These are phyloP conservation scores for Podarcis raffonei DNA, from an alignment of 2,113 vertebrate species.

Conservation along the genomic window DNA sequence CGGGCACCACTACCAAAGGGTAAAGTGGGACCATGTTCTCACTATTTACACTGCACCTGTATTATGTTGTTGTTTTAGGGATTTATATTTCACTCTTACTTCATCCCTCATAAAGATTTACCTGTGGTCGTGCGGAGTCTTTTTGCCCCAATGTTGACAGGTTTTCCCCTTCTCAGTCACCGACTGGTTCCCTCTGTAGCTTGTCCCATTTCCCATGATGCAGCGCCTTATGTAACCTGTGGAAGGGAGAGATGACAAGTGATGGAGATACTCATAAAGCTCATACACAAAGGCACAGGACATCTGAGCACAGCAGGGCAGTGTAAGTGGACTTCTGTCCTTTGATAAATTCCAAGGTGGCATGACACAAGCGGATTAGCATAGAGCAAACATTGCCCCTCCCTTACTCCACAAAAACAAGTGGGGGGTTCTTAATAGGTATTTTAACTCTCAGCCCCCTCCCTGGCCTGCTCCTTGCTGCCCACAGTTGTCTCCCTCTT, in stretches of 20 bases:
- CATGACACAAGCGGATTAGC: background rate
- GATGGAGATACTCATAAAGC: background rate
- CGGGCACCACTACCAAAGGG: background rate
- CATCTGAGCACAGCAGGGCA: background rate
- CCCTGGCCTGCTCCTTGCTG: background rate
- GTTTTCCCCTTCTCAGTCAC: conserved; percentile 78
- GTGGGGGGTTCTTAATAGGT: background rate
- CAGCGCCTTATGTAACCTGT: conserved; percentile 90
- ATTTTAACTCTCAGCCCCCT: background rate
- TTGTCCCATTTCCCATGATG: conserved; percentile 82
- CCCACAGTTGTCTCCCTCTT: background rate
- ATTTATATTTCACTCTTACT: background rate
- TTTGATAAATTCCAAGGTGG: background rate
- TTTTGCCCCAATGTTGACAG: conserved; percentile 91
- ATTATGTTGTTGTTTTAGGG: background rate
- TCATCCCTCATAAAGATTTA: background rate
- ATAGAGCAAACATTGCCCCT: background rate
- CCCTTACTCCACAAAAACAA: too few relatives aligned
- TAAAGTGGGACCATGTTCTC: background rate
- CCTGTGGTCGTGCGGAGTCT: conserved; percentile 92
- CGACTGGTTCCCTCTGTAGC: conserved; percentile 85
- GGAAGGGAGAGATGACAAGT: background rate
- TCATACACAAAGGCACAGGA: background rate
- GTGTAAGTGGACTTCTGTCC: background rate
- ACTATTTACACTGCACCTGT: conserved; percentile 60